Percentiles rank a stretch among this genome's conserved stretches.
Conservation (phyloP, 2,797 vertebrate genomes). For the Lateolabrax maculatus region DNA sequence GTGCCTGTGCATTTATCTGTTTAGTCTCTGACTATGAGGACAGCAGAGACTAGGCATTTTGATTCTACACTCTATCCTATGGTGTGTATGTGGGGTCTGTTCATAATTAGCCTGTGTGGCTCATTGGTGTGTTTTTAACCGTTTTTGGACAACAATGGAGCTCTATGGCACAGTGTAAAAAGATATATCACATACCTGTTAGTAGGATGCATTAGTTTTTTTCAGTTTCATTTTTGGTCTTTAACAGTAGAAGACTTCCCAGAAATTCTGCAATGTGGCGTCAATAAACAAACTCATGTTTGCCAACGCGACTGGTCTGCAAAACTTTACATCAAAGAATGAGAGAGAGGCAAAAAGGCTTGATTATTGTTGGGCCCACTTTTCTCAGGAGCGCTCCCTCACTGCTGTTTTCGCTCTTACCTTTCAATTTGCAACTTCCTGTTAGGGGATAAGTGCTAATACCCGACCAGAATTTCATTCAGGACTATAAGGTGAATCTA, state of each 20-base stretch:
- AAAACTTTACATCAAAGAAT: neutral
- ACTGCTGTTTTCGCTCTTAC: constrained; percentile 20
- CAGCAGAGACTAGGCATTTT: no score
- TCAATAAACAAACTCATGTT: neutral
- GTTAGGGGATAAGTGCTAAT: constrained; percentile 38
- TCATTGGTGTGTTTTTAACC: neutral
- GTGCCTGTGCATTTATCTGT: neutral
- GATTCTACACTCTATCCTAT: no score
- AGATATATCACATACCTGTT: neutral
- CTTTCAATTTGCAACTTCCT: constrained; percentile 47
- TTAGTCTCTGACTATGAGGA: no score
- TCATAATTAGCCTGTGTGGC: no score
- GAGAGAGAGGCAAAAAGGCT: neutral
- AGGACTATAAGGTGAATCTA: constrained; percentile 19
- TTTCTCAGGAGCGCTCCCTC: neutral
- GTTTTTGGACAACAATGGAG: neutral
- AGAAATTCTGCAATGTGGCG: neutral
- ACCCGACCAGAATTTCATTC: constrained; percentile 17
- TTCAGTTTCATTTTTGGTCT: neutral
- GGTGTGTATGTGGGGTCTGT: no score
- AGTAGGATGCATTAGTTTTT: neutral
- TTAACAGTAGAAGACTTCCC: neutral
- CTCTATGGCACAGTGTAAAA: neutral
- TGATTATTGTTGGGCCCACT: neutral
- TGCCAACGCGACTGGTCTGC: neutral